phyloP scores from a whole-genome alignment of 1,140 invertebrate genomes.

The Oreohelix idahoensis region DNA sequence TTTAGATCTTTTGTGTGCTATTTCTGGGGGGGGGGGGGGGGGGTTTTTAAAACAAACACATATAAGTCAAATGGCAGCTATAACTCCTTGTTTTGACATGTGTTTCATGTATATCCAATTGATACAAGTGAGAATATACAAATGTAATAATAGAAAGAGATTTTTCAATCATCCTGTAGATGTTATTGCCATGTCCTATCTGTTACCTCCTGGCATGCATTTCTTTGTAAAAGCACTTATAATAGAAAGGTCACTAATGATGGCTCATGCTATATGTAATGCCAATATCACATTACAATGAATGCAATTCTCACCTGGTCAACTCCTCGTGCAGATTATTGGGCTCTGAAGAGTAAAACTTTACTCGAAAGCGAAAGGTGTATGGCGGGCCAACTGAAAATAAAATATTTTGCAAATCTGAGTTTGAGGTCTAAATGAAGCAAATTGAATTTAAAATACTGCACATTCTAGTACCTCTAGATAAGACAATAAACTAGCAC shows the following conservation, averaged over 20 bases:
- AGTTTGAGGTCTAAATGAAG: background rate
- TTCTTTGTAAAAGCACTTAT: background rate
- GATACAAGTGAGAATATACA: no score
- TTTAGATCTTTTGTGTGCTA: no score
- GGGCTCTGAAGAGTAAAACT: slow-evolving; percentile 98
- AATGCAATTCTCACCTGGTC: slow-evolving; percentile 74
- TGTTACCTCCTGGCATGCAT: background rate
- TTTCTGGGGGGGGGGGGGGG: no score
- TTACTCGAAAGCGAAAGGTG: slow-evolving; percentile 94
- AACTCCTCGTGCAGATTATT: slow-evolving; percentile 73
- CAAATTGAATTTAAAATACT: no score
- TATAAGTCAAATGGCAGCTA: no score
- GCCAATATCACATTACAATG: background rate
- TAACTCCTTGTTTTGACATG: no score
- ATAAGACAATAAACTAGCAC: no score
- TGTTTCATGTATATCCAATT: no score
- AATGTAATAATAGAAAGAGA: no score
- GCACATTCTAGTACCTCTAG: no score
- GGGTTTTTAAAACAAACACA: no score
- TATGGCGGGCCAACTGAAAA: slow-evolving; percentile 92
- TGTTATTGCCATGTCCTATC: background rate
- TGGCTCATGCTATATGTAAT: background rate
- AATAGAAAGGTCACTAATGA: background rate
- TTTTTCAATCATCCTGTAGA: no score
- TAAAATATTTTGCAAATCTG: background rate